A percentile compares a stretch with the other conserved stretches of the same genome.
These are phyloP conservation scores for Sinelater perroti DNA, from an alignment of 2,888 invertebrate species.

Conservation along the genomic window DNA sequence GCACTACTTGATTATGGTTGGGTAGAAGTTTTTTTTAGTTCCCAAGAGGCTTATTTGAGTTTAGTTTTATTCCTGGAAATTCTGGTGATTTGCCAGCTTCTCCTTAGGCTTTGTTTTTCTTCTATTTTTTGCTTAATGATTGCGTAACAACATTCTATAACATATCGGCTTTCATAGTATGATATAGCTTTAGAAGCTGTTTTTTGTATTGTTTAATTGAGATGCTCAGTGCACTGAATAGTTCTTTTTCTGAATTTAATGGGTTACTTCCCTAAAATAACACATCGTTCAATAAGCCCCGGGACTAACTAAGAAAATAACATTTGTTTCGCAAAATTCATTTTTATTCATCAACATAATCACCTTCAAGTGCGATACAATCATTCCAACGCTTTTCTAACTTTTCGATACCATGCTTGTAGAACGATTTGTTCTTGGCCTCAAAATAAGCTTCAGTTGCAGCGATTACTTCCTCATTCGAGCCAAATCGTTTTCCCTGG, in stretches of 20 bases:
- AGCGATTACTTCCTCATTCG: too few relatives aligned
- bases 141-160: background rate
- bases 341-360: too few relatives aligned
- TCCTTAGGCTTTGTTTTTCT: background rate
- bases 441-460: too few relatives aligned
- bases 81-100: constrained; percentile 4
- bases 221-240: background rate
- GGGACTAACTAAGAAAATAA: background rate
- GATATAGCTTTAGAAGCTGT: background rate
- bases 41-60: background rate
- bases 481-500: too few relatives aligned
- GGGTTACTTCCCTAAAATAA: background rate
- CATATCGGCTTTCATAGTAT: background rate
- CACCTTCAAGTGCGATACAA: too few relatives aligned
- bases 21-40: background rate
- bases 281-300: background rate
- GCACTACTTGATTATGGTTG: constrained; percentile 2
- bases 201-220: background rate
- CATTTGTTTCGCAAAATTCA: too few relatives aligned
- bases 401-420: too few relatives aligned
- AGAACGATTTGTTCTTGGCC: too few relatives aligned
- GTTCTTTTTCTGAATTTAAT: background rate
- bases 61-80: background rate
- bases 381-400: too few relatives aligned
- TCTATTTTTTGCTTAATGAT: constrained; percentile 3